phyloP scores from a whole-genome alignment of 2,888 invertebrate species.

The Argyresthia goedartella region DNA sequence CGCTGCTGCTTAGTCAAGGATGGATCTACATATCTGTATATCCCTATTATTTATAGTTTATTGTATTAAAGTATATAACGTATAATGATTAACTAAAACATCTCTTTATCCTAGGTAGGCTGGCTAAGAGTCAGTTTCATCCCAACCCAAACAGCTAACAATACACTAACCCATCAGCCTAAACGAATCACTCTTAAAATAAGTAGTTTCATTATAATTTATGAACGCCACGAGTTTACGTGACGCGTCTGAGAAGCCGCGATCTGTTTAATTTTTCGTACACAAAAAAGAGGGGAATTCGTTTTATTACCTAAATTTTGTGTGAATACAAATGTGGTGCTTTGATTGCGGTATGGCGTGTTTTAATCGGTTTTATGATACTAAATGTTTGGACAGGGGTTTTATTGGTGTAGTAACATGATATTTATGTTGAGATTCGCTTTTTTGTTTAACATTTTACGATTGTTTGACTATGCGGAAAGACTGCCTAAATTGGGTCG shows the following conservation, averaged over 20 bases:
- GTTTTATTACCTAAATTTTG: slow-evolving; percentile 52
- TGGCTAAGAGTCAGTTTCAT: neutral
- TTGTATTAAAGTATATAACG: too few species aligned
- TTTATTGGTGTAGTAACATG: slow-evolving; percentile 60
- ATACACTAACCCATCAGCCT: too few species aligned
- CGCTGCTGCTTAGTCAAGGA: too few species aligned
- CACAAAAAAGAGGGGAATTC: slow-evolving; percentile 53
- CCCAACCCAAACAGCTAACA: too few species aligned
- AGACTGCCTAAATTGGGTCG: slow-evolving; percentile 46
- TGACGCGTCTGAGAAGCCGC: slow-evolving; percentile 47
- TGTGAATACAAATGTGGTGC: slow-evolving; percentile 56
- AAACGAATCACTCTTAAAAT: slow-evolving; percentile 6
- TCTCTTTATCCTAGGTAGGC: neutral
- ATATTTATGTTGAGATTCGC: slow-evolving; percentile 52
- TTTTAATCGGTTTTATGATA: slow-evolving; percentile 63
- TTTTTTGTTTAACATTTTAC: slow-evolving; percentile 53
- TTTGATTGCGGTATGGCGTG: slow-evolving; percentile 59
- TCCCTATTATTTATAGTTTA: too few species aligned
- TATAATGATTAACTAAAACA: too few species aligned
- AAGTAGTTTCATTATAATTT: slow-evolving; percentile 41
- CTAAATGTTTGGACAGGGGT: slow-evolving; percentile 67
- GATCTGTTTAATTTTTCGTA: slow-evolving; percentile 49
- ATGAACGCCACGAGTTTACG: slow-evolving; percentile 57
- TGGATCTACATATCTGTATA: too few species aligned
- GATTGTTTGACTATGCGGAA: slow-evolving; percentile 57